A percentile compares a stretch with the other conserved stretches of the same genome.
Evolutionary conservation across 2,888 invertebrate genomes (phyloP).

Genomic region (Eubasilissa splendida): DNA sequence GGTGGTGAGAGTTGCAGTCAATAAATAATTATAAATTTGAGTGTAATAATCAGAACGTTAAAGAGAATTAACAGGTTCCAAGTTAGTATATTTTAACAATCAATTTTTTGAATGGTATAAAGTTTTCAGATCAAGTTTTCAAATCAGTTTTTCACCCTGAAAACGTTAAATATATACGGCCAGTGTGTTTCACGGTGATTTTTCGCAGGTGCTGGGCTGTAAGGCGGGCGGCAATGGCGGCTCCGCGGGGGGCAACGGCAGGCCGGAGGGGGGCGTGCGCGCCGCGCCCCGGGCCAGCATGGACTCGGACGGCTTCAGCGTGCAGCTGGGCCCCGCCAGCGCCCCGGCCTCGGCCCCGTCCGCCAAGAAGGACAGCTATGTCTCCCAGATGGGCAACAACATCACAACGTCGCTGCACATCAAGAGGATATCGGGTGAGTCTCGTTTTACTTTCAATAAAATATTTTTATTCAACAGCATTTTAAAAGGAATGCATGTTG

Average conservation of each 20-base stretch:
- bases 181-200: not conserved
- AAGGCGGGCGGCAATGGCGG: conserved; percentile 60
- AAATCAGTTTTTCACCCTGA: too few species aligned
- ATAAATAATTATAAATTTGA: too few species aligned
- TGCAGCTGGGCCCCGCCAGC: conserved; percentile 63
- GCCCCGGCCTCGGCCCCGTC: conserved; percentile 67
- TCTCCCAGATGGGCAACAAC: conserved; percentile 72
- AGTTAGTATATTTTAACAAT: too few species aligned
- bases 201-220: conserved; percentile 63
- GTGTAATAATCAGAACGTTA: too few species aligned
- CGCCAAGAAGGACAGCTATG: conserved; percentile 72
- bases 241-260: conserved; percentile 63
- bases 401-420: conserved; percentile 72
- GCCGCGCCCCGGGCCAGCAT: conserved; percentile 68
- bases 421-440: conserved; percentile 72
- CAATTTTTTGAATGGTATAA: too few species aligned
- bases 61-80: too few species aligned
- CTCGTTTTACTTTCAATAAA: not conserved
- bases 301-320: conserved; percentile 72
- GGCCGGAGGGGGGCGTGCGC: conserved; percentile 58
- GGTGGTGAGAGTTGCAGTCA: too few species aligned
- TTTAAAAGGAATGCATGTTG: too few species aligned
- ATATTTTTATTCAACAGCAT: too few species aligned
- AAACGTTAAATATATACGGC: too few species aligned
- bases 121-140: too few species aligned